These are phyloP conservation scores for Agriopis leucophaearia DNA, from an alignment of 2,888 invertebrate species.

Conservation along the genomic window DNA sequence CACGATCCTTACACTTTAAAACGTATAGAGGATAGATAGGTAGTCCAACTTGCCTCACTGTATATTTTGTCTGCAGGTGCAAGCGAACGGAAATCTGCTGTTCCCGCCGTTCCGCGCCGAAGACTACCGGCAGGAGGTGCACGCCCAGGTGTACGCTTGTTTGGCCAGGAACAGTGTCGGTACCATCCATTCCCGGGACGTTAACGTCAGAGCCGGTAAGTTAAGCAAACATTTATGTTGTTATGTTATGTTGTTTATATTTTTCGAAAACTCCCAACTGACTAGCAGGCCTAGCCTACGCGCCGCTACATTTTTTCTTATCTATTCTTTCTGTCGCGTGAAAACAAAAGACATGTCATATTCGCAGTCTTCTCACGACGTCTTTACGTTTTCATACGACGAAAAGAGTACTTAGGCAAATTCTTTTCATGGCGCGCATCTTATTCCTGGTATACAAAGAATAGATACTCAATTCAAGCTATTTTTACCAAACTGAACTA, in stretches of 20 bases:
- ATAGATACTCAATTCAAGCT: background rate
- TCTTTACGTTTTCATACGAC: no score
- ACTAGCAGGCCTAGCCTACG: no score
- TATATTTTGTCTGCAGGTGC: constrained; percentile 82
- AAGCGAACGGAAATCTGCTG: constrained; percentile 96
- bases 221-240: constrained; percentile 39
- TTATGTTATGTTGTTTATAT: background rate
- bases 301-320: no score
- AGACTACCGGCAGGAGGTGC: constrained; percentile 97
- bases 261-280: no score
- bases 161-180: constrained; percentile 96
- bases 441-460: no score
- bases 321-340: no score
- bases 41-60: background rate
- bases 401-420: no score
- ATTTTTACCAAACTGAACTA: background rate
- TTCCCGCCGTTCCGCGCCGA: constrained; percentile 98
- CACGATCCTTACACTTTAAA: no score
- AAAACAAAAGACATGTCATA: no score
- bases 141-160: constrained; percentile 97
- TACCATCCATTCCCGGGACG: constrained; percentile 95
- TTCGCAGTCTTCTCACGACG: no score
- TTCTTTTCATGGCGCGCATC: no score
- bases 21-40: background rate
- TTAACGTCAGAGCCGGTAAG: constrained; percentile 98